Evolutionary conservation across 37 sponge, comb jelly and placozoan species (phyloP).

Genomic region (Beroe ovata): DNA sequence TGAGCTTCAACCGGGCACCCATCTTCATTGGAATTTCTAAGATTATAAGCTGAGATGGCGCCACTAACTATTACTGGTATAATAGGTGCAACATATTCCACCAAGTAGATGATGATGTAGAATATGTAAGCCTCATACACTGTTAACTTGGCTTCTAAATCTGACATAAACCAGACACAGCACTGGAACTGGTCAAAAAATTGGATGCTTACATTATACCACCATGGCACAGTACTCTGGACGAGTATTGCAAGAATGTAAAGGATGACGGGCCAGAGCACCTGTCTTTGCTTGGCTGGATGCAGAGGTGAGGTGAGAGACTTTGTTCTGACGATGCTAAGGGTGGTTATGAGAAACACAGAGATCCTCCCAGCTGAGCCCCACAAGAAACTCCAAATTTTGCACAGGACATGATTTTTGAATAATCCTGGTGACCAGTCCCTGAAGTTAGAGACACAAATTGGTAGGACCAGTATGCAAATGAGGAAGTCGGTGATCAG

Average conservation of each 20-base stretch:
- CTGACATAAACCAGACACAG: slow-evolving; percentile 20
- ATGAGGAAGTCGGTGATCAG: slow-evolving; percentile 20
- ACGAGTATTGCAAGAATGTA: background rate
- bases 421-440: slow-evolving; percentile 35
- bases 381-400: slow-evolving; percentile 43
- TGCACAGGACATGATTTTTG: background rate
- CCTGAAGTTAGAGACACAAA: slow-evolving; percentile 45
- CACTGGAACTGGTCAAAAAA: background rate
- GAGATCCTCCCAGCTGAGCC: slow-evolving; percentile 13
- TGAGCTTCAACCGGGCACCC: background rate
- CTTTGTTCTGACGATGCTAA: slow-evolving; percentile 44
- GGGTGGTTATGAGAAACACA: slow-evolving; percentile 25
- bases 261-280: background rate
- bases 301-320: slow-evolving; percentile 28
- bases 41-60: slow-evolving; percentile 4
- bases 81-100: slow-evolving; percentile 41
- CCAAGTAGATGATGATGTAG: slow-evolving; percentile 22
- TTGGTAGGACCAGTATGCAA: slow-evolving; percentile 4
- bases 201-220: background rate
- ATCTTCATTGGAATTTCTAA: slow-evolving; percentile 9
- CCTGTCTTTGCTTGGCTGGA: background rate
- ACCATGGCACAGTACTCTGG: slow-evolving; percentile 8
- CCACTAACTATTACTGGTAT: slow-evolving; percentile 24
- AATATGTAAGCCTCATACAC: background rate
- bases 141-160: background rate